Conservation (phyloP, 2,797 vertebrate genomes). For the Poecilia picta region DNA sequence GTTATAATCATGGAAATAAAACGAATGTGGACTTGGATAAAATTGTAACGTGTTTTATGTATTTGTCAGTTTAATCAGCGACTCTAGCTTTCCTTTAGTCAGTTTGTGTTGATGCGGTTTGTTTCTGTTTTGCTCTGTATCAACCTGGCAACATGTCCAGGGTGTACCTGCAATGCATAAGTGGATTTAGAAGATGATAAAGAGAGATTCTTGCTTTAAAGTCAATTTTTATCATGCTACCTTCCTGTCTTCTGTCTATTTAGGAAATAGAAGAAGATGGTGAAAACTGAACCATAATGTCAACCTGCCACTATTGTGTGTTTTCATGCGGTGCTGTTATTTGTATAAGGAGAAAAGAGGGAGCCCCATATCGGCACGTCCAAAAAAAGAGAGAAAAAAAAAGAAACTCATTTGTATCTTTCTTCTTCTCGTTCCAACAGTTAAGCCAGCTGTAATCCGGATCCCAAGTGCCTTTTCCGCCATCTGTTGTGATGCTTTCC, state of each 20-base stretch:
- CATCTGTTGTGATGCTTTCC: conserved; percentile 61
- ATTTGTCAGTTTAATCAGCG: no score
- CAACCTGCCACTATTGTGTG: neutral
- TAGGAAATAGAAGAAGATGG: neutral
- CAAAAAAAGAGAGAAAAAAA: conserved; percentile 21
- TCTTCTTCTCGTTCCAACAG: conserved; percentile 19
- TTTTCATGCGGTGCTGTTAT: neutral
- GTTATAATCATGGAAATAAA: no score
- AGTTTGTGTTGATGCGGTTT: no score
- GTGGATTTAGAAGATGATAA: neutral
- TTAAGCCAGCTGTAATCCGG: conserved; percentile 25
- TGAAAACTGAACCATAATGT: neutral
- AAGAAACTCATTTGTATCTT: conserved; percentile 45
- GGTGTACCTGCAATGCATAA: neutral
- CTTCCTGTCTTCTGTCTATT: neutral
- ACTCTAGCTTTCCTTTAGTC: no score
- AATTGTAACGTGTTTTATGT: no score
- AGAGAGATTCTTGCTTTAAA: neutral
- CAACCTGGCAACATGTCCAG: neutral
- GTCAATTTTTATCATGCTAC: neutral
- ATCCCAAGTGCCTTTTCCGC: conserved; percentile 44
- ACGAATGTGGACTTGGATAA: no score
- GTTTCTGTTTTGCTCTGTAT: no score
- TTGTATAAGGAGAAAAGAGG: neutral
- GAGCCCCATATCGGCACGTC: neutral